Evolutionary conservation across 2,888 invertebrate genomes (phyloP), one percentile per base, ranked within the genome.

Genomic region (Drosophila prostipennis): DNA sequence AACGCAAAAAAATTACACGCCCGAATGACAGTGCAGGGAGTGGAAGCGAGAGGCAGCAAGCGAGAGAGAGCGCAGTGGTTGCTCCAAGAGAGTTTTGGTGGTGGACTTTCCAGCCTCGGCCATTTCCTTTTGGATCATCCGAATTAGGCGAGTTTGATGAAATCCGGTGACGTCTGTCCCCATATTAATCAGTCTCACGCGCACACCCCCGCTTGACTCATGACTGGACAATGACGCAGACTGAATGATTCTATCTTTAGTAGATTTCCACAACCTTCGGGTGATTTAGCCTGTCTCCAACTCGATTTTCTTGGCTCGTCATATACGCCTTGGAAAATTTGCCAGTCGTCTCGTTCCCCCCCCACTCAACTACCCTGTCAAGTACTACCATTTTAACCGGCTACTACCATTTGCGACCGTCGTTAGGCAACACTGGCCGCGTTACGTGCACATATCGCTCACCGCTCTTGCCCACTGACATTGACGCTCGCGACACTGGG

Each of bases 341-440:
- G 56, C 59, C 46, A 64, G 63, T 70, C 60, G 74, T 60, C 2
- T 5, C 13, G 48, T 23, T 23, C 14, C 10, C 16, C 4, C 4
- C 16, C 16, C 16, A 14, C 10, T 10, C 16, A 40, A 10, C 40
- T 16, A 19, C 42, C 16, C 2, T 19, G 6, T 6, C 42, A 16
- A 16, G 51, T 63, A 46, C 45, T 61, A 37, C 61, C 40, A 42
- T 64, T 64, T 34, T 7, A n/a, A 64, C 61, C 65, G 61, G 48
- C 72, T 87, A 72, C 78, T 80, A 78, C 84, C 63, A 55, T 81
- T 87, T 76, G 19, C 42, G 37, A 39, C 52, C 53, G 39, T 61
- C 68, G 81, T 78, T 63, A 10, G 37, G 71, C 89, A 87, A 87
- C 81, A 83, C 89, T 83, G 84, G 46, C n/a, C 34, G 34, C 56